A percentile compares a stretch with the other conserved stretches of the same genome.
phyloP scores from a whole-genome alignment of 2,888 invertebrate species.

The Tineola bisselliella region DNA sequence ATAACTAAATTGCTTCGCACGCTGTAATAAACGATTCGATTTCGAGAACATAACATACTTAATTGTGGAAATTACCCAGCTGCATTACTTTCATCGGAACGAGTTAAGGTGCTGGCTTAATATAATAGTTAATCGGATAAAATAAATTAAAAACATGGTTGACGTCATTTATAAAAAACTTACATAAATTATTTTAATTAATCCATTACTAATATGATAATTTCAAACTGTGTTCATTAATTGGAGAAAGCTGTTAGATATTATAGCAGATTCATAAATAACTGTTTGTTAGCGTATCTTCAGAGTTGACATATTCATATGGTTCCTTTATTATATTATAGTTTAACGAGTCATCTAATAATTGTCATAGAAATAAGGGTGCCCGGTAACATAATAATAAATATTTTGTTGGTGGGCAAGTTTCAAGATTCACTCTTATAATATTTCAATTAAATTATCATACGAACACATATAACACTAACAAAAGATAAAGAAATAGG shows the following conservation, averaged over 20 bases:
- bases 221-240: background rate
- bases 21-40: conserved; percentile 6
- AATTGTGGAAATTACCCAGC: conserved; percentile 8
- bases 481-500: no score
- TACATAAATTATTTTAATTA: background rate
- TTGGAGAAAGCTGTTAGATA: background rate
- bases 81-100: background rate
- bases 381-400: no score
- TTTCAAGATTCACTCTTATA: no score
- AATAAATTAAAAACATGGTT: background rate
- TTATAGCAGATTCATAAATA: background rate
- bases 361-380: no score
- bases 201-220: background rate
- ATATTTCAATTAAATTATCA: no score
- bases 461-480: no score
- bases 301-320: no score
- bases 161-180: background rate
- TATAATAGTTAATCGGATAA: background rate
- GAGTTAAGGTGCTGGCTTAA: background rate
- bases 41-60: conserved; percentile 1
- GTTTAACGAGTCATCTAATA: no score
- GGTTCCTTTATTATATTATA: no score
- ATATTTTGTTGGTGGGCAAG: no score
- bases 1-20: conserved; percentile 13
- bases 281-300: no score